Evolutionary conservation across 1,140 invertebrate genomes (phyloP).

Genomic region (Pteromalus puparum): DNA sequence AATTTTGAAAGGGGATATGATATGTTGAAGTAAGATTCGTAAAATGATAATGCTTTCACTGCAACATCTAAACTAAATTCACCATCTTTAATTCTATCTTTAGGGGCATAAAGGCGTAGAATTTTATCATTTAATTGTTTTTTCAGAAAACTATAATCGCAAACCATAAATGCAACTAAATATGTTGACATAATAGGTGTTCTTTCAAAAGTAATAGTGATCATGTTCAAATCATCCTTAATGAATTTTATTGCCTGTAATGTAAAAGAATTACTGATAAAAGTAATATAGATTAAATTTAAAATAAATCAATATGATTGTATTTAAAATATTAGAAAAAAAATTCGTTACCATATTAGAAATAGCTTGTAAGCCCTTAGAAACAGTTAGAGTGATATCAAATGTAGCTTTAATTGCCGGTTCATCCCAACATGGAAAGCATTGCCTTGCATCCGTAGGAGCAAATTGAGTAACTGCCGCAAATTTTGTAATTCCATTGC

Average conservation of each 20-base stretch:
- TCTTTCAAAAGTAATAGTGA: conserved; percentile 85
- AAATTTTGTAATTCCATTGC: conserved; percentile 86
- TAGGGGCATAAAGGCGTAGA: conserved; percentile 94
- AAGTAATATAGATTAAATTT: background rate
- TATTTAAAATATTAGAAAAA: background rate
- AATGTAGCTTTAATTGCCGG: conserved; percentile 97
- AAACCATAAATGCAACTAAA: conserved; percentile 93
- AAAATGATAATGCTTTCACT: conserved; percentile 92
- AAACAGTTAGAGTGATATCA: conserved; percentile 90
- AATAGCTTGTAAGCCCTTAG: conserved; percentile 85
- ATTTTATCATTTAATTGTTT: conserved; percentile 87
- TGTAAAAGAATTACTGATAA: background rate
- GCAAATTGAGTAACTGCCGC: conserved; percentile 97
- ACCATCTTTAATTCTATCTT: conserved; percentile 94
- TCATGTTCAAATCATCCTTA: conserved; percentile 18
- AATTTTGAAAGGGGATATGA: conserved; percentile 97
- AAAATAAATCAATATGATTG: background rate
- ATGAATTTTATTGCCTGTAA: conserved; percentile 61
- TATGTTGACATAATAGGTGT: conserved; percentile 98
- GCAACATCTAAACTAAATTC: conserved; percentile 92
- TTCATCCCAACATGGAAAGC: conserved; percentile 99
- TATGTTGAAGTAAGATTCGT: conserved; percentile 96
- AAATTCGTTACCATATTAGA: conserved; percentile 90
- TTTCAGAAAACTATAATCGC: conserved; percentile 96
- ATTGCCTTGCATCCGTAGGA: conserved; percentile 92